These are phyloP conservation scores for Lasioglossum morio DNA, from an alignment of 2,888 invertebrate species.

Conservation along the genomic window DNA sequence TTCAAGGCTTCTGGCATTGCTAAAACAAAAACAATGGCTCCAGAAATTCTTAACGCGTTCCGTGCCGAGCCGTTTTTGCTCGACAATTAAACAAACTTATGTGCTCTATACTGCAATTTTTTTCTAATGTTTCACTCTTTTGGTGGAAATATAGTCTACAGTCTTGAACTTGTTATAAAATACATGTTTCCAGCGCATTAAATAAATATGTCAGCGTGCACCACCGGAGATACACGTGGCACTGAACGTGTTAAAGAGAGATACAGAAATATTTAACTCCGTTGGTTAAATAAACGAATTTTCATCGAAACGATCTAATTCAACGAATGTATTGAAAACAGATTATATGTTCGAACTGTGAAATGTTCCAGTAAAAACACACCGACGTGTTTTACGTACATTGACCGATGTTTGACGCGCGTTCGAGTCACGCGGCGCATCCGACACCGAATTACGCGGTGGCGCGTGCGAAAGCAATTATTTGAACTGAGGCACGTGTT, in stretches of 20 bases:
- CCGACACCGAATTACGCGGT: background rate
- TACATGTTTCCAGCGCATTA: no score
- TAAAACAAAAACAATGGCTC: background rate
- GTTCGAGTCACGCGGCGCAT: background rate
- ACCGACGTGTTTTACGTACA: background rate
- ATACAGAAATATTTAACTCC: background rate
- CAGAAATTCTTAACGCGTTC: background rate
- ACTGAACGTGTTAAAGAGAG: no score
- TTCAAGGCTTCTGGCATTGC: background rate
- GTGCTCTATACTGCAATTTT: no score
- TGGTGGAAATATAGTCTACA: no score
- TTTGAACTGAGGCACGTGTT: conserved; percentile 11
- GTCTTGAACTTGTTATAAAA: no score
- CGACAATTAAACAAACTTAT: no score
- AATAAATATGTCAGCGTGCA: no score
- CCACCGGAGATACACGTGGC: no score
- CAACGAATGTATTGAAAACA: background rate
- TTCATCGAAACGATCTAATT: background rate
- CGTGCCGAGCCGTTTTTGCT: no score
- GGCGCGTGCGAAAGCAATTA: background rate
- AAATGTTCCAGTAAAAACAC: background rate
- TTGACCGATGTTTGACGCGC: background rate
- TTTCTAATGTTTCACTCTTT: no score
- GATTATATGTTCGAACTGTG: background rate
- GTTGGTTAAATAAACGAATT: background rate